These are phyloP conservation scores for Argyrosomus regius DNA, from an alignment of 2,797 vertebrate species.

Conservation along the genomic window DNA sequence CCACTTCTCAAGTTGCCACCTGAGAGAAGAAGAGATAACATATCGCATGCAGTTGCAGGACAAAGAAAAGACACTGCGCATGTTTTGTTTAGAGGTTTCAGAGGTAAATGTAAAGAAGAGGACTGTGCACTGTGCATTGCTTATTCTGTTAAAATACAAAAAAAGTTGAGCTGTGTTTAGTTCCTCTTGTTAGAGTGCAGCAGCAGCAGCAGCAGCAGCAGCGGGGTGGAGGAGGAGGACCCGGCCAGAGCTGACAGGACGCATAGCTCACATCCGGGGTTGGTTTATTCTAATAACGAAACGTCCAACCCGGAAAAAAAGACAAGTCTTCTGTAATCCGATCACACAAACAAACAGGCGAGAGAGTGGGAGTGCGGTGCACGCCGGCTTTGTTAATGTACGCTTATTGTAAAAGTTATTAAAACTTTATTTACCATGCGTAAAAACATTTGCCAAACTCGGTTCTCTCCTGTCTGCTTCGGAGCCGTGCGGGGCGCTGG, in stretches of 20 bases:
- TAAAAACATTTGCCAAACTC: neutral
- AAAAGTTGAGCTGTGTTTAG: neutral
- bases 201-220: constrained; percentile 2
- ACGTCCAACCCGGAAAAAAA: constrained; percentile 84
- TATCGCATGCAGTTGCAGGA: constrained; percentile 3
- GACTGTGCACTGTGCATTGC: neutral
- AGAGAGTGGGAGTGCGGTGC: constrained; percentile 26
- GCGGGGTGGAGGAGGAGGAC: constrained; percentile 49
- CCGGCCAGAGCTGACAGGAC: constrained; percentile 50
- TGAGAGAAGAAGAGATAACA: constrained; percentile 14
- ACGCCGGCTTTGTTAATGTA: constrained; percentile 18
- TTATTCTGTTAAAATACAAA: neutral
- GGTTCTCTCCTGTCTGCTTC: constrained; percentile 33
- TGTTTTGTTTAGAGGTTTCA: neutral
- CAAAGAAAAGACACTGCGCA: neutral
- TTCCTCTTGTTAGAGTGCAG: constrained; percentile 40
- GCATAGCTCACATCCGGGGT: constrained; percentile 86
- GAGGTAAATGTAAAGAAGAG: neutral
- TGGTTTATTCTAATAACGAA: constrained; percentile 85
- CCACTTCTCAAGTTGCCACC: constrained; percentile 29
- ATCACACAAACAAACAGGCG: constrained; percentile 68
- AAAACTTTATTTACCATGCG: constrained; percentile 52
- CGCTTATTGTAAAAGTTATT: constrained; percentile 33
- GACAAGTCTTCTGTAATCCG: constrained; percentile 63
- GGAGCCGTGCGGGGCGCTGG: constrained; percentile 75